Evolutionary conservation across 2,888 invertebrate genomes (phyloP), one percentile per base, ranked within the genome.

Genomic region (Agonum fuliginosum): DNA sequence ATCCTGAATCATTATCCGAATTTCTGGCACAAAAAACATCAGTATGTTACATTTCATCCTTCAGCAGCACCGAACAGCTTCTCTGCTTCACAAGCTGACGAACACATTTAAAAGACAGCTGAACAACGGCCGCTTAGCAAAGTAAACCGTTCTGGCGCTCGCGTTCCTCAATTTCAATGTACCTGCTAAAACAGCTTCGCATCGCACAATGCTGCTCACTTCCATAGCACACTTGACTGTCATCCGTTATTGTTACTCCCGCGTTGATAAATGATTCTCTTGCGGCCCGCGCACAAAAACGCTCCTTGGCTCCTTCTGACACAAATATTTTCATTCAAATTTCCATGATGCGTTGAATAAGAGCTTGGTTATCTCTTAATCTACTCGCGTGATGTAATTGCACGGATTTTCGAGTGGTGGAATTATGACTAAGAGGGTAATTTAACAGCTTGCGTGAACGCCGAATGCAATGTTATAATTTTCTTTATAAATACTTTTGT

Each of bases 251-350:
- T 71, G 71, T 71, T 71, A 71, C 19, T 19, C 71, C 51, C 22
- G 2, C 46, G 43, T 24, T 71, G 71, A 71, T 71, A 71, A 71
- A 71, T 71, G 71, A 71, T 71, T 30, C 48, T 10, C 14, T n/a
- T 12, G 46, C 17, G 24, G 12, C 14, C 19, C 22, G 46, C 17
- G 24, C 24, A 46, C 69, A 70, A 70, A 70, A 70, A 41, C 22
- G 24, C 69, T n/a, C 8, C 43, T 70, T 70, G 20, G 17, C 27
- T 46, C 46, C 69, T 70, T 43, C 43, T 70, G 69, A 43, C 69
- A 70, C 46, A 70, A 70, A 70, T 70, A 70, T 70, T 70, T 46
- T 70, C 69, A 70, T 70, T 70, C 43, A 70, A 70, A 70, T 70
- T 70, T 70, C 14, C 69, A 14, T 27, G 69, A 70, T 46, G 43